Evolutionary conservation across 2,888 invertebrate species (phyloP).

Genomic region (Tipula helvola): DNA sequence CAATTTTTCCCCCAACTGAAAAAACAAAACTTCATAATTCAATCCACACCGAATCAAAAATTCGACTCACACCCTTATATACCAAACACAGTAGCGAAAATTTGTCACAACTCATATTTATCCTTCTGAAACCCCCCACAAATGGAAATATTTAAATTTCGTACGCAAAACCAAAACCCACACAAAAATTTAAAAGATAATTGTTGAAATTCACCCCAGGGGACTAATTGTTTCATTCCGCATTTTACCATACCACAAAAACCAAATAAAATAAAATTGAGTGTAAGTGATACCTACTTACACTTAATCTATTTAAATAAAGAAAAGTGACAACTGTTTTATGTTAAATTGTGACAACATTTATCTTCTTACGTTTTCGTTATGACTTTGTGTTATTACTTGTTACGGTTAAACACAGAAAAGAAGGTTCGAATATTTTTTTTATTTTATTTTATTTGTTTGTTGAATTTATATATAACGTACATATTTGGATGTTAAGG

Average conservation of each 20-base stretch:
- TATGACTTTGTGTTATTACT: background rate
- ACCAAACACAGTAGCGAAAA: background rate
- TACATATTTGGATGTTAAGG: background rate
- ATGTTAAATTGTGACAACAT: conserved; percentile 7
- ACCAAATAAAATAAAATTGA: background rate
- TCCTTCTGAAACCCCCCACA: background rate
- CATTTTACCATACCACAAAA: background rate
- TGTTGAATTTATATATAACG: background rate
- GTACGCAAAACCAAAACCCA: background rate
- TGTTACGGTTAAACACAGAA: background rate
- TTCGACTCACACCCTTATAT: background rate
- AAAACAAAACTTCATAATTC: background rate
- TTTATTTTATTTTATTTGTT: background rate
- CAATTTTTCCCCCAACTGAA: too few species aligned
- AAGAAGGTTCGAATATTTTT: background rate
- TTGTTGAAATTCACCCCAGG: background rate
- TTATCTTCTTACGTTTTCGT: background rate
- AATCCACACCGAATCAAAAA: background rate
- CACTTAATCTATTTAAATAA: background rate
- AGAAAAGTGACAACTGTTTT: conserved; percentile 9
- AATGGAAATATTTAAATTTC: background rate
- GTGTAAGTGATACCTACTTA: background rate
- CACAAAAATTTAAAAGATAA: background rate
- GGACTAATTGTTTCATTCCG: background rate
- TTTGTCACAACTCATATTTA: background rate